Evolutionary conservation across 2,113 vertebrate genomes (phyloP).

Genomic region (Trichechus manatus): DNA sequence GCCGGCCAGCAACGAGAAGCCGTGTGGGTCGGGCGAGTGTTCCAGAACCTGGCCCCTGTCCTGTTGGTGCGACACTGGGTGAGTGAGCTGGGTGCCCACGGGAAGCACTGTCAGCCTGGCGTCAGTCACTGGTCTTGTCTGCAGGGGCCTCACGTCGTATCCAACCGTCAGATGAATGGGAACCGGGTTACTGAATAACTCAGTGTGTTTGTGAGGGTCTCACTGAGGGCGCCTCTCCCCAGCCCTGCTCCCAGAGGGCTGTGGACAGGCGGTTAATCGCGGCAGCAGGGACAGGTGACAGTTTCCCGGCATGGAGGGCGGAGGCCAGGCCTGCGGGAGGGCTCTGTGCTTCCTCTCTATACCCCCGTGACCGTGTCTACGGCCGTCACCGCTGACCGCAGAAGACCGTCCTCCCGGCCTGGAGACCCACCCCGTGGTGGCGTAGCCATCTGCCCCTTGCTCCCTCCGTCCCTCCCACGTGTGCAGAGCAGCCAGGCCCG

Average conservation of each 20-base stretch:
- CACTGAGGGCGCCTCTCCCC: background rate
- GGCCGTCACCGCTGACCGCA: accelerated
- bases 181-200: background rate
- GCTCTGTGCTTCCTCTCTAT: background rate
- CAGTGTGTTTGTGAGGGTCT: background rate
- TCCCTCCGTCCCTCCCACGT: no score
- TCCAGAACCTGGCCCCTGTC: accelerated
- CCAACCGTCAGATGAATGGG: accelerated
- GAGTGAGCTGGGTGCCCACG: background rate
- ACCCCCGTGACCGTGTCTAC: accelerated
- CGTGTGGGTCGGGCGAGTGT: accelerated
- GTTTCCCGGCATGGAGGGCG: background rate
- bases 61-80: background rate
- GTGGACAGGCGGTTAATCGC: accelerated
- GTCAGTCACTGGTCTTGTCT: background rate
- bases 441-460: no score
- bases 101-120: background rate
- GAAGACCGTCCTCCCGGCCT: no score
- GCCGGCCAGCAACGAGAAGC: background rate
- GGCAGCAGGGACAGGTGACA: accelerated
- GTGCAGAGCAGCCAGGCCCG: no score
- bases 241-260: background rate
- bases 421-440: no score
- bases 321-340: background rate
- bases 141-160: accelerated